Conservation (phyloP, 2,888 invertebrate genomes). For the Galeruca laticollis region DNA sequence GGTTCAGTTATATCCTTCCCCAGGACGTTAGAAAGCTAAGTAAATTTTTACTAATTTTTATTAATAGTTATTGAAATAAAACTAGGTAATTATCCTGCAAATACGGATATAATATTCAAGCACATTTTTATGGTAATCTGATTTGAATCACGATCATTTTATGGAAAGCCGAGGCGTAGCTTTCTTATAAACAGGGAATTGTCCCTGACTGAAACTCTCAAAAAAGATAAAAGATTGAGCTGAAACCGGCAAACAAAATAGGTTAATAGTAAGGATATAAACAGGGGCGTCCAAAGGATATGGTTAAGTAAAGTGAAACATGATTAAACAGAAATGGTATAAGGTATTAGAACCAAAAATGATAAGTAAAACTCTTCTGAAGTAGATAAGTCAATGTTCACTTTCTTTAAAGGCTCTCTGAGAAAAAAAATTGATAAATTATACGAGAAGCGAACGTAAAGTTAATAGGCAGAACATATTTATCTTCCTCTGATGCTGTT, state of each 20-base stretch:
- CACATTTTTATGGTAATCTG: background rate
- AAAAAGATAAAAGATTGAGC: slow-evolving; percentile 1
- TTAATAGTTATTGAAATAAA: too few species aligned
- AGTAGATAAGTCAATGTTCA: too few species aligned
- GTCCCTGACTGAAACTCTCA: slow-evolving; percentile 7
- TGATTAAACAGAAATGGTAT: slow-evolving; percentile 5
- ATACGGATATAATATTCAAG: background rate
- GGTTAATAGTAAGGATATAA: slow-evolving; percentile 22
- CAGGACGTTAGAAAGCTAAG: too few species aligned
- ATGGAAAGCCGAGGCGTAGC: slow-evolving; percentile 3
- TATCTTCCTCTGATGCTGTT: too few species aligned
- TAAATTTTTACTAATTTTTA: too few species aligned
- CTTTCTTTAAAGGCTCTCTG: too few species aligned
- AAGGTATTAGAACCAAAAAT: too few species aligned
- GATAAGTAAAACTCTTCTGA: too few species aligned
- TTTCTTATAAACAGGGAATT: slow-evolving; percentile 12
- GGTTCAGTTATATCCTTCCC: too few species aligned
- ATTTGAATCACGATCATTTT: slow-evolving; percentile 5
- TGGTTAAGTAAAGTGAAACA: slow-evolving; percentile 10
- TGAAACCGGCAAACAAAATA: slow-evolving; percentile 20
- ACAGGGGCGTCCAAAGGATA: slow-evolving; percentile 6
- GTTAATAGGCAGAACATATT: too few species aligned
- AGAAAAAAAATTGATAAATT: too few species aligned
- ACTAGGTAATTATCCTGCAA: background rate
- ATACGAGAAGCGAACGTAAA: too few species aligned